phyloP scores from a whole-genome alignment of 1,140 invertebrate genomes.

The Caligus rogercresseyi region DNA sequence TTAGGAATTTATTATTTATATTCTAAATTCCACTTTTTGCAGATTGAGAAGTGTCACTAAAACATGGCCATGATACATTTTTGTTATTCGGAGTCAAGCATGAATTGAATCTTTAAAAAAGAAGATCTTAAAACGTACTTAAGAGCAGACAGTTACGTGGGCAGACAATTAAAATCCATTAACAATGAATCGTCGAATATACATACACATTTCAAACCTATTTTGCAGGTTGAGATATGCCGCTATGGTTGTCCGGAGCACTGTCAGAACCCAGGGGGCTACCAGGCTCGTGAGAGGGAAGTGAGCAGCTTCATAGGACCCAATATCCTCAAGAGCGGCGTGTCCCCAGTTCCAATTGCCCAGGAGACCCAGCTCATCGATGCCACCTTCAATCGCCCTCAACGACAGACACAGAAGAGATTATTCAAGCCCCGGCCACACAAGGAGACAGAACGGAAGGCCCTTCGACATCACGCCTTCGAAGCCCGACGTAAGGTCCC shows the following conservation, averaged over 20 bases:
- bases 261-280: slow-evolving; percentile 43
- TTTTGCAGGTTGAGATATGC: slow-evolving; percentile 52
- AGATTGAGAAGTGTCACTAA: too few relatives aligned
- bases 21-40: too few relatives aligned
- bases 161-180: too few relatives aligned
- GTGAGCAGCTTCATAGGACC: slow-evolving; percentile 24
- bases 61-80: too few relatives aligned
- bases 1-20: too few relatives aligned
- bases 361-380: neutral
- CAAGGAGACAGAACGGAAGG: neutral
- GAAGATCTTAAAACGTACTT: too few relatives aligned
- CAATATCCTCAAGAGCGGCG: neutral
- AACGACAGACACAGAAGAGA: neutral
- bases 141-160: too few relatives aligned
- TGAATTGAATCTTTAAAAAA: too few relatives aligned
- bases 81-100: too few relatives aligned
- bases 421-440: neutral
- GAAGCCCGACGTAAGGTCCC: neutral
- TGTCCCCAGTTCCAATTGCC: neutral
- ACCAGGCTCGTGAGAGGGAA: slow-evolving; percentile 23
- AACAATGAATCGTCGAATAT: too few relatives aligned
- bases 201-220: too few relatives aligned
- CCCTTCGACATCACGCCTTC: neutral
- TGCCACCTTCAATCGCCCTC: neutral
- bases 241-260: slow-evolving; percentile 73